phyloP scores from a whole-genome alignment of 2,888 invertebrate species.

The Nomada goodeniana region DNA sequence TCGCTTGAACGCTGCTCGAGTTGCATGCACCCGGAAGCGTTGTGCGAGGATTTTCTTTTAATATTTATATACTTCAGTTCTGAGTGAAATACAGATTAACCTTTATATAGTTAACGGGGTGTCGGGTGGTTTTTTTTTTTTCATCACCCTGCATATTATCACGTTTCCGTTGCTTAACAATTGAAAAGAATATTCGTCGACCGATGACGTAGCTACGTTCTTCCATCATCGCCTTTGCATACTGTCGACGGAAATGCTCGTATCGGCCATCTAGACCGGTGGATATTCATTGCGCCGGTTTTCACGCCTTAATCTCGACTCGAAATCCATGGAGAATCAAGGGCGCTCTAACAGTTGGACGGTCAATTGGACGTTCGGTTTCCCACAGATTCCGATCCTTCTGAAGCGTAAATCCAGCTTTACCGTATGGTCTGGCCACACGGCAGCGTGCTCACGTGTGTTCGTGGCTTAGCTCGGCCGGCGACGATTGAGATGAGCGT shows the following conservation, averaged over 20 bases:
- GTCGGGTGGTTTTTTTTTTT: too few relatives aligned
- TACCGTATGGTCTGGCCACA: neutral
- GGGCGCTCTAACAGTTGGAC: slow-evolving; percentile 45
- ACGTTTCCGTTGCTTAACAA: too few relatives aligned
- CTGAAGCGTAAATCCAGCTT: slow-evolving; percentile 54
- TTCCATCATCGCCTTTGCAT: slow-evolving; percentile 15
- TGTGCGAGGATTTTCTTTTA: too few relatives aligned
- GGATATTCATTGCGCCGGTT: slow-evolving; percentile 40
- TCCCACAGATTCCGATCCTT: slow-evolving; percentile 56
- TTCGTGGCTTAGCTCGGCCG: neutral
- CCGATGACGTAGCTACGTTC: too few relatives aligned
- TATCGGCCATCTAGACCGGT: too few relatives aligned
- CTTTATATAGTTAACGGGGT: too few relatives aligned
- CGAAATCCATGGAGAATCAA: slow-evolving; percentile 53
- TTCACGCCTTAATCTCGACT: slow-evolving; percentile 51
- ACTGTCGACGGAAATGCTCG: neutral
- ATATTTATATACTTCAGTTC: too few relatives aligned
- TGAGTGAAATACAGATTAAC: too few relatives aligned
- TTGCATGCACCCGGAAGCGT: too few relatives aligned
- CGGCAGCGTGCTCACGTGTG: neutral
- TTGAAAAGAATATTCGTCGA: too few relatives aligned
- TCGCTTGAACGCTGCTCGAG: too few relatives aligned
- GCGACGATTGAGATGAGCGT: neutral
- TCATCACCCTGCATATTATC: too few relatives aligned
- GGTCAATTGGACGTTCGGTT: slow-evolving; percentile 59